Evolutionary conservation across 2,113 vertebrate genomes (phyloP), one percentile per base, ranked within the genome.

Genomic region (Gobiocypris rarus): DNA sequence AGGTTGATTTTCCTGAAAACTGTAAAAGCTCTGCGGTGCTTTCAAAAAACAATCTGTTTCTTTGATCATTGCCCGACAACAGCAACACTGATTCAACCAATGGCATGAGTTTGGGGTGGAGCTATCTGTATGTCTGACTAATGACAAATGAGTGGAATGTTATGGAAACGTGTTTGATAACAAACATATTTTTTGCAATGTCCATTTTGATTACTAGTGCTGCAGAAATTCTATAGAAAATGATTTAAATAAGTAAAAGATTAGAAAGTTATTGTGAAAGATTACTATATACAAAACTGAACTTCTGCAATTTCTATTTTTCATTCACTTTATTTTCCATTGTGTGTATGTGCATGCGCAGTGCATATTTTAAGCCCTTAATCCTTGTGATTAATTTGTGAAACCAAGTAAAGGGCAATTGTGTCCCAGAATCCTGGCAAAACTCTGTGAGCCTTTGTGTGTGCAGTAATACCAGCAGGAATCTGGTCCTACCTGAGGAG

Each of bases 401-500:
- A 85, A 82, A 86, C 56, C 75, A 24, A 82, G 54, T 83, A 74
- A 83, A 74, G 45, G 67, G 52, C 11, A 67, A 22, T 82, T 67
- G 38, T 85, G 83, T 81, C 61, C 83, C 83, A 85, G 87, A 78
- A 59, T 69, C 31, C 48, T 13, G 24, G 81, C n/a, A 63, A 85
- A 67, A 70, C 84, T 38, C 24, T 73, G 22, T 73, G 22, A 70
- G 38, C 81, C 56, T 24, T 77, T 50, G 73, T 81, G 63, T 50
- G 50, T 19, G 10, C 41, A n/a, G 56, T 79, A 71, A 78, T 43
- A 19, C 81, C 31, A 28, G 75, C 17, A 28, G 85, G 80, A 83
- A 82, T 65, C 80, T 38, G 63, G 52, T 76, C 24, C 26, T 14
- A 41, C 14, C 17, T 15, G 31, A 80, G 58, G 4, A 7, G 6